phyloP scores from a whole-genome alignment of 2,797 vertebrate genomes.

The Staurois parvus region DNA sequence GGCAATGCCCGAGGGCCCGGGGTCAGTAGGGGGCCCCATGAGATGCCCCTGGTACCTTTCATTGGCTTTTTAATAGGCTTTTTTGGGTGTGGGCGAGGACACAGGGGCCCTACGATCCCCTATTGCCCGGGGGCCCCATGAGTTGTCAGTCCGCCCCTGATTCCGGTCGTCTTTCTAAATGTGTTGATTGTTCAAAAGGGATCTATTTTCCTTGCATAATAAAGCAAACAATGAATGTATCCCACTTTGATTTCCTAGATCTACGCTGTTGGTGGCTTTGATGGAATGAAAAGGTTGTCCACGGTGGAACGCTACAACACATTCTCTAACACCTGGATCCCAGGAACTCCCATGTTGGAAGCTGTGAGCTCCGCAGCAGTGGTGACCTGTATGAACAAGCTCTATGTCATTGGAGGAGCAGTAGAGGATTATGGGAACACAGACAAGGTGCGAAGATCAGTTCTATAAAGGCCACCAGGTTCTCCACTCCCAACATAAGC shows the following conservation, averaged over 20 bases:
- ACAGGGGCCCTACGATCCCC: no score
- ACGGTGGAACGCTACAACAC: constrained; percentile 79
- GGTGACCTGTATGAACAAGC: constrained; percentile 72
- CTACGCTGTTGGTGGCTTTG: constrained; percentile 80
- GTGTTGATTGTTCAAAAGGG: no score
- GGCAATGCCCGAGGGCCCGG: no score
- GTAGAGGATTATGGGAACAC: constrained; percentile 74
- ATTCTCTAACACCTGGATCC: constrained; percentile 77
- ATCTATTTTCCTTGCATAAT: no score
- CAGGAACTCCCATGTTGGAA: constrained; percentile 69
- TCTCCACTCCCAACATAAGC: no score
- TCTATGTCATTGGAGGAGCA: constrained; percentile 81
- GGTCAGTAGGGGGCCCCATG: no score
- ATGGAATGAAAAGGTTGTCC: constrained; percentile 74
- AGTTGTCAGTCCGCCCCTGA: no score
- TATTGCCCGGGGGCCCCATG: no score
- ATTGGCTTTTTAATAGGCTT: no score
- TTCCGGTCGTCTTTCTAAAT: no score
- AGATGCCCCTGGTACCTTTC: no score
- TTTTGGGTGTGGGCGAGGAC: no score
- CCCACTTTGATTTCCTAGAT: constrained; percentile 69
- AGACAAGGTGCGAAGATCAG: constrained; percentile 70
- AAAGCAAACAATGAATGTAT: not conserved
- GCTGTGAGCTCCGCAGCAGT: constrained; percentile 78
- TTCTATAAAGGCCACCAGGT: not conserved